A percentile compares a stretch with the other conserved stretches of the same genome.
Conservation (phyloP, 2,797 vertebrate genomes). For the Poliocrania exsul region DNA sequence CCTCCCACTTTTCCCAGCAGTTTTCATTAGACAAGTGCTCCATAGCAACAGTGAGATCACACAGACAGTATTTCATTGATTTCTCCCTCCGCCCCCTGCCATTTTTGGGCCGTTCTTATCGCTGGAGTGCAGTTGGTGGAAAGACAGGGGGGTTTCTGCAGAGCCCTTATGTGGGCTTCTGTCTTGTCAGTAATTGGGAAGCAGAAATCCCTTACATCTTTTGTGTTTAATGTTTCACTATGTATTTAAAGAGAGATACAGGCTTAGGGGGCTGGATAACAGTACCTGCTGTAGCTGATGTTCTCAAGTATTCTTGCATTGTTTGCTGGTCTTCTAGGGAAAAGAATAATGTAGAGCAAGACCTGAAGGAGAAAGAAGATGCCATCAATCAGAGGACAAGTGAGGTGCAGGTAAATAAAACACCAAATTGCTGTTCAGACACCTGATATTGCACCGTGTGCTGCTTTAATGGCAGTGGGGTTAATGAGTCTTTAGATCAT, state of each 20-base stretch:
- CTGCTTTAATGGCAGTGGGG: not conserved
- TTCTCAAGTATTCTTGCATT: constrained; percentile 91
- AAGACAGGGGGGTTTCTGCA: constrained; percentile 67
- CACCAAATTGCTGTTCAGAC: not conserved
- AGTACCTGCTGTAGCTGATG: constrained; percentile 83
- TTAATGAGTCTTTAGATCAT: not conserved
- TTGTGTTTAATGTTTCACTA: constrained; percentile 76
- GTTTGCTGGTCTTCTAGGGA: constrained; percentile 95
- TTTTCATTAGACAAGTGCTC: constrained; percentile 80
- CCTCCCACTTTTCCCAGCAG: constrained; percentile 74
- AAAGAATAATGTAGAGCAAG: constrained; percentile 93
- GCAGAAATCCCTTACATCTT: constrained; percentile 64
- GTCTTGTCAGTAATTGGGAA: constrained; percentile 69
- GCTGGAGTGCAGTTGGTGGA: constrained; percentile 75
- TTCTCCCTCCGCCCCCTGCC: constrained; percentile 74
- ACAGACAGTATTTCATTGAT: constrained; percentile 83
- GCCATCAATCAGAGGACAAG: constrained; percentile 87
- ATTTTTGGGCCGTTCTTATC: constrained; percentile 78
- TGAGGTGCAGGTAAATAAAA: constrained; percentile 90
- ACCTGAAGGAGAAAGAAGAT: constrained; percentile 96
- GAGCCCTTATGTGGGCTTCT: constrained; percentile 65
- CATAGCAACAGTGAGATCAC: constrained; percentile 87
- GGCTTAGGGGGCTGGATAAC: constrained; percentile 83
- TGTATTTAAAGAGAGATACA: constrained; percentile 84
- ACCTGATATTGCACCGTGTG: not conserved